Conservation (phyloP, 2,888 invertebrate species). For the Fragum fragum region DNA sequence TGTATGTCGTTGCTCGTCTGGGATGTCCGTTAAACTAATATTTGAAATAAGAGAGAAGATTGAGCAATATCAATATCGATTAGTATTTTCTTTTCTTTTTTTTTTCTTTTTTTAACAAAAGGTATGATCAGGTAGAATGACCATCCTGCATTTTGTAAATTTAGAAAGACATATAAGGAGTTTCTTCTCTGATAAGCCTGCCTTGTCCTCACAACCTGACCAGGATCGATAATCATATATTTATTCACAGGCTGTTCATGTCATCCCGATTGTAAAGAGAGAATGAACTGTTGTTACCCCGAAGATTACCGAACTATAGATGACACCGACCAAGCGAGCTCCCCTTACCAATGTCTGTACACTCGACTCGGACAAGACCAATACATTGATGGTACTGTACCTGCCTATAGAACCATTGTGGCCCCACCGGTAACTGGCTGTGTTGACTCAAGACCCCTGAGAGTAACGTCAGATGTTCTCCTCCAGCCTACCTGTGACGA, state of each 20-base stretch:
- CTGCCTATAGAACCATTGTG: neutral
- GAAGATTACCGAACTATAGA: neutral
- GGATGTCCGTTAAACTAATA: no score
- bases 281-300: neutral
- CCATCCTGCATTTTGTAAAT: no score
- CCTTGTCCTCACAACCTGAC: no score
- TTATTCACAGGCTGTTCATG: neutral
- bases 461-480: neutral
- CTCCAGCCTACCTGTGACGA: neutral
- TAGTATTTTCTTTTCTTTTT: no score
- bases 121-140: no score
- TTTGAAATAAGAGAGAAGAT: no score
- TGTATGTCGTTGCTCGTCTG: no score
- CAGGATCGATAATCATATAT: no score
- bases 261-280: neutral
- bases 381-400: neutral
- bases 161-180: no score
- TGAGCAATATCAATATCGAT: no score
- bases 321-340: neutral
- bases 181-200: no score
- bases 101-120: no score
- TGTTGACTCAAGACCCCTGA: neutral
- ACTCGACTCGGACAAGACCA: neutral
- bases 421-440: neutral
- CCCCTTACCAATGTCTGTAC: neutral